Base-by-base conservation (phyloP, 2,888 invertebrate species). In the Stratiomys singularior region DNA sequence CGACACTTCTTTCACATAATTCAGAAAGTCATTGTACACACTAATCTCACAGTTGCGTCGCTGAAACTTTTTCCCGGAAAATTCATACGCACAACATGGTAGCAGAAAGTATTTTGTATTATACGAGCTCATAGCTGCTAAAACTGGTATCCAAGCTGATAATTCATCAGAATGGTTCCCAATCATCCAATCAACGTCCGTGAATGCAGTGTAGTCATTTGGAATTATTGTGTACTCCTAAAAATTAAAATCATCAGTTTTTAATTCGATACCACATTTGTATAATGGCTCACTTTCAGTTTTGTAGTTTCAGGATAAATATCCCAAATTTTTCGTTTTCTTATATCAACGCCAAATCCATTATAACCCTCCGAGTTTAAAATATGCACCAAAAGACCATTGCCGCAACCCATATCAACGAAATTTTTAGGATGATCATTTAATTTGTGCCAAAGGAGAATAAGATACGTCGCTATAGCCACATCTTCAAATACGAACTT, bases 81-180 rank as follows among this genome's bases (percentile, higher is more conserved):
- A 96, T 85, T 98, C 96, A 86, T 91, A 96, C 0, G 95, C 92
- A 87, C 99, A 99, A 85, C 99, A 99, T 0, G 99, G 99, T 15
- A 99, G 89, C 1, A 99, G 88, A 85, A 99, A 98, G 84, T 94
- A 97, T 78, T 92, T 93, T 78, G 94, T 93, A 30, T 88, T 88
- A 77, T 90, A 90, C 0, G 93, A 93, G 87, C 94, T 93, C 77
- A 90, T 90, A 0, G 96, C 92, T 28, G 98, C 94, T 82, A 99
- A 92, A 0, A 98, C 93, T 23, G 99, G 97, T 83, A 99, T 93
- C 99, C 99, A 99, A 0, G 98, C 98, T 9, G 99, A 98, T n/a
- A 99, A 88, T 86, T 99, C 99, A 89, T 99, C 99, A 15, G 98
- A 97, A 89, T 99, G 99, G 88, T 99, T 99, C 74, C 99, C 99